Evolutionary conservation across 2,113 vertebrate genomes (phyloP), one percentile per base, ranked within the genome.

Genomic region (Chunga burmeisteri): DNA sequence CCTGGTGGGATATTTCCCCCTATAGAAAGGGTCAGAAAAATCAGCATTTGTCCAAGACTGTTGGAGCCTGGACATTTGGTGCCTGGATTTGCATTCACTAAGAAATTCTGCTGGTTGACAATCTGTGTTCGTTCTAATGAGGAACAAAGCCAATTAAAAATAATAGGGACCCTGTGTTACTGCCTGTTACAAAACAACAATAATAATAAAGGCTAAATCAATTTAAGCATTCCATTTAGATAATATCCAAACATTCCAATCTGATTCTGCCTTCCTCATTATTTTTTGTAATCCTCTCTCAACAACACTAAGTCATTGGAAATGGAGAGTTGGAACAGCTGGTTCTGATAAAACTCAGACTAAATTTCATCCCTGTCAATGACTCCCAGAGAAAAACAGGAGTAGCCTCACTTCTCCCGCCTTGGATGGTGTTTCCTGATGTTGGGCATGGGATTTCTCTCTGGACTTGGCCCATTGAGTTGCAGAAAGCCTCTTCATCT

Each of bases 81-180:
- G 86, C n/a, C 84, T 70, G 81, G 83, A 68, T 94, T 91, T 92
- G 87, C 46, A 81, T 79, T 81, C 94, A 27, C 1, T 14, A 49
- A 68, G 92, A 82, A 90, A 78, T 62, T 62, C 78, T 19, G 32
- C 74, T 81, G 4, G 25, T 47, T 88, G 90, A 62, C 22, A 22
- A 88, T 92, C 96, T 73, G 79, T 66, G 81, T 9, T 83, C 55
- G 8, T 67, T 58, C 85, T 88, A 88, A 96, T 1, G 34, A 95
- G 88, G 79, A 83, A 91, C 46, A 49, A 66, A 93, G 87, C 84
- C 94, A 97, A 96, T 96, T 95, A 97, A 97, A 97, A 96, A 91
- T 95, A 95, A 95, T 73, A 88, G 87, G 87, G 87, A 65, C 62
- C 56, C 73, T 71, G 91, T 36, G 88, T 86, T 66, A 52, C 84